A percentile compares a stretch with the other conserved stretches of the same genome.
Conservation (phyloP, 2,797 vertebrate species). For the Phataginus tetradactyla region DNA sequence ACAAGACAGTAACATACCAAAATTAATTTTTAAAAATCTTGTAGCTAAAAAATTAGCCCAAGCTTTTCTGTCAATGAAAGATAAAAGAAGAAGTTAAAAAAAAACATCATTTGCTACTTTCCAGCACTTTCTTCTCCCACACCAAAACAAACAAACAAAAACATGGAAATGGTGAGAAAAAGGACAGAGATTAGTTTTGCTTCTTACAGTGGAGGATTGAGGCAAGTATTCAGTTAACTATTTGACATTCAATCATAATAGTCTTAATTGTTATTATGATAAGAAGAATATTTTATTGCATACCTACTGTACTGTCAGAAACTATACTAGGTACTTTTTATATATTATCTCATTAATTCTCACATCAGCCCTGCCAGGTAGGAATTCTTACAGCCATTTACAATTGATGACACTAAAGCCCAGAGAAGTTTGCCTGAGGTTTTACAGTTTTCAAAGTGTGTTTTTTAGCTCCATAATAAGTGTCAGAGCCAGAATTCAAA, state of each 20-base stretch:
- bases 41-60: background rate
- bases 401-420: background rate
- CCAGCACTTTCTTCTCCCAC: background rate
- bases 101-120: background rate
- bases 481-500: conserved; percentile 39
- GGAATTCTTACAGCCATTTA: background rate
- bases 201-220: conserved; percentile 21
- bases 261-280: background rate
- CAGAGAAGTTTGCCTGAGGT: background rate
- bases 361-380: background rate
- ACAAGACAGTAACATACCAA: background rate
- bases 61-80: background rate
- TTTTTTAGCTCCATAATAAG: background rate
- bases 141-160: background rate
- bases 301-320: background rate
- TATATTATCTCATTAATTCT: background rate
- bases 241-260: background rate
- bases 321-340: background rate
- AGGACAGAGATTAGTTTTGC: background rate
- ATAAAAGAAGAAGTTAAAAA: background rate
- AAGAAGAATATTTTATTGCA: background rate
- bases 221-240: background rate
- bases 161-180: background rate
- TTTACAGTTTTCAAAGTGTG: background rate
- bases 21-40: conserved; percentile 36